These are phyloP conservation scores for Spialia ferax DNA, from an alignment of 2,888 invertebrate species.

Conservation along the genomic window DNA sequence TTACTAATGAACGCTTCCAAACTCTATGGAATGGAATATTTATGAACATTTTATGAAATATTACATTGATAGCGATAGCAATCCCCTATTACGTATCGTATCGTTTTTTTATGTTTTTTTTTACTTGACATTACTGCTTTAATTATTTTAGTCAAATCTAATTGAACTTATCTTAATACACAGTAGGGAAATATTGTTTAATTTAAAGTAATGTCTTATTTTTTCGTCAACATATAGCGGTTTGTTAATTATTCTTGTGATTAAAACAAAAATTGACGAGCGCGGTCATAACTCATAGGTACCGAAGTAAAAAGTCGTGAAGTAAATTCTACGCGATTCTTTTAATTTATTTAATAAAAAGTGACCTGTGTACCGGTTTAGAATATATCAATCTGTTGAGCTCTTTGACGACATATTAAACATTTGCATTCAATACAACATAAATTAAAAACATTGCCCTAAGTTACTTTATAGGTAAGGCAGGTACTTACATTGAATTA, in stretches of 20 bases:
- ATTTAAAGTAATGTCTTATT: no score
- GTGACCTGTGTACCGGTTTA: background rate
- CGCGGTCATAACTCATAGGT: no score
- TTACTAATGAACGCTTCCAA: no score
- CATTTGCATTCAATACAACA: constrained; percentile 54
- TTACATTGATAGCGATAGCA: background rate
- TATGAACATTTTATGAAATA: no score
- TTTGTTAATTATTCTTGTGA: no score
- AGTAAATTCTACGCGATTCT: constrained; percentile 5
- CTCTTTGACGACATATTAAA: constrained; percentile 45
- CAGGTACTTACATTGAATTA: constrained; percentile 25
- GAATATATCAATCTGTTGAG: constrained; percentile 45
- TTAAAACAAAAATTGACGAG: no score
- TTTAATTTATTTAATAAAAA: background rate
- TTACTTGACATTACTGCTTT: background rate
- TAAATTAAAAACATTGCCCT: constrained; percentile 47
- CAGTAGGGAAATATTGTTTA: no score
- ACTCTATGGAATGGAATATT: no score
- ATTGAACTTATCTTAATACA: no score
- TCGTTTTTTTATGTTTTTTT: background rate
- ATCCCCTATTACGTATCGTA: constrained; percentile 16
- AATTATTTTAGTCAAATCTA: background rate
- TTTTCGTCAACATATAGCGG: no score
- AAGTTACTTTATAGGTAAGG: constrained; percentile 16
- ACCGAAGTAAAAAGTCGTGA: background rate